Base-by-base conservation (phyloP, 2,797 vertebrate genomes). In the Rhyacichthys aspro region DNA sequence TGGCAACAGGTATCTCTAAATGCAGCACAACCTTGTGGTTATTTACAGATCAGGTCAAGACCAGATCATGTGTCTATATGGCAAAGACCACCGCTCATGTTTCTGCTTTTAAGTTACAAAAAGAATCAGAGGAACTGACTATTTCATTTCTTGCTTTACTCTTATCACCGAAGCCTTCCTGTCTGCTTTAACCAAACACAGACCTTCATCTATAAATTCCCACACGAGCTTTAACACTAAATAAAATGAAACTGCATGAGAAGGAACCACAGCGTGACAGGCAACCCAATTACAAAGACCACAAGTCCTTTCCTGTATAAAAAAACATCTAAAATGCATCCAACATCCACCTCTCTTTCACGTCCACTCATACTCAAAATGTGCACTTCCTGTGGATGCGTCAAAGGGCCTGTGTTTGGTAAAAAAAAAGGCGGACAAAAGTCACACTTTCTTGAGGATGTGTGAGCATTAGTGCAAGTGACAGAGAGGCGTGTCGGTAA, bases 401-500 rank as follows among this genome's bases (percentile, higher is more conserved):
- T 81, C 66, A 69, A 39, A 38, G 43, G 33, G 53, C 11, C 43
- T 55, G 59, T 50, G 28, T 63, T 53, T 53, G 19, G 18, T 37
- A 57, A 60, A 67, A 72, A 63, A 5, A 67, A 72, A 63, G 3
- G 10, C 18, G 16, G 23, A 46, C 46, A 55, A 62, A 54, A 54
- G 8, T 56, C 55, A 36, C 15, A 19, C 56, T 19, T 73, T 46
- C 74, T 43, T 72, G 61, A 54, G 59, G 64, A 63, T 72, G 70
- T 72, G 55, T 55, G 55, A 73, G 9, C 32, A 28, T 50, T n/a
- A 50, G 67, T 67, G 48, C 15, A n/a, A 79, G 63, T 70, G 86
- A 81, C 74, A 73, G 72, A 83, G 75, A 76, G 82, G 83, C 49
- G 87, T 82, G 79, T 66, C 68, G 50, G 66, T 67, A 69, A 64